Base-by-base conservation (phyloP, 2,888 invertebrate genomes). In the Gymnocheta viridis region DNA sequence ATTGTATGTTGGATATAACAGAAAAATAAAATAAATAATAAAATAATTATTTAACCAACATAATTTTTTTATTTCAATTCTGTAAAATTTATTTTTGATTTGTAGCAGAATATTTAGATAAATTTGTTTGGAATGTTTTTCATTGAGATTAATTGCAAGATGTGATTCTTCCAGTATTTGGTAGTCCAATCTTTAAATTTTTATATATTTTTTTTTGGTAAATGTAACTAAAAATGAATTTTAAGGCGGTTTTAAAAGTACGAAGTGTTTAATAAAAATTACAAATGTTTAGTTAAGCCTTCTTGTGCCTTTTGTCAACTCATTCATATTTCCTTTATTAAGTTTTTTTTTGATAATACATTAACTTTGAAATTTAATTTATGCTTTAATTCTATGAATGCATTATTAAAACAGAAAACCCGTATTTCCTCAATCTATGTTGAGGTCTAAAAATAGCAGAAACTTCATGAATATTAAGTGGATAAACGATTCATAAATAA, bases 311-410 rank as follows among this genome's bases (percentile, higher is more conserved):
- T 27, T 27, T 44, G 27, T 27, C 38, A n/a, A 24, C 51, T 62
- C 24, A 38, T 49, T 29, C 4, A 27, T 49, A 62, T 38, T 73
- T 74, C 51, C 62, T 51, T 62, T 51, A 62, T 44, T 22, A 6
- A n/a, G 3, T 17, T 44, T 29, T 69, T 27, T 70, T 12, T 14
- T 62, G 6, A 62, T 27, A 51, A 51, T 35, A 60, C 35, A 47
- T 60, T 72, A 3, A 32, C 12, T 35, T 49, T 10, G 12, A 27
- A 38, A 32, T n/a, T 38, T 49, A 73, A 38, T 62, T 73, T 73
- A 73, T 73, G 27, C 49, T 19, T 3, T 35, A 64, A n/a, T 62
- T 74, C 64, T 22, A 64, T 29, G 64, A 54, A 74, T 22, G 17
- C 51, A 32, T 54, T n/a, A n/a, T n/a, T 54, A 64, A 64, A n/a